Conservation (phyloP, 2,888 invertebrate genomes). For the Artemia sp. region DNA sequence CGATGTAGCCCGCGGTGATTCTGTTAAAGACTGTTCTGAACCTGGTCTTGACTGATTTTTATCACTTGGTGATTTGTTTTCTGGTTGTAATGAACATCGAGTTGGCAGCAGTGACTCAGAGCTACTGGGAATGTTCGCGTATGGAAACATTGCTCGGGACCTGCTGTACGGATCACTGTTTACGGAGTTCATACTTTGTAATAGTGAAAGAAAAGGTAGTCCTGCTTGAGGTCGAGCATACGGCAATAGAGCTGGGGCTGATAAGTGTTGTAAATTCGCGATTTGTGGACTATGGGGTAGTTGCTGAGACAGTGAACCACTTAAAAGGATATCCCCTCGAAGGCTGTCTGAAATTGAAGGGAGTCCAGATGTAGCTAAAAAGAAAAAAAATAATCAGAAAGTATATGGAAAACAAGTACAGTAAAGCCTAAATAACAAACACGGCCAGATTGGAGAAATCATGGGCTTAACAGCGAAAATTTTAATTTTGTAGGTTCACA, state of each 20-base stretch:
- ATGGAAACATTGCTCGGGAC: background rate
- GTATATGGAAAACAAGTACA: no score
- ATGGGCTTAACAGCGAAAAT: no score
- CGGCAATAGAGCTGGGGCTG: background rate
- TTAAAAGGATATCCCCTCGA: slow-evolving; percentile 6
- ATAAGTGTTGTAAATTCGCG: background rate
- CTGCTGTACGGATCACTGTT: background rate
- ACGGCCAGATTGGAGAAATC: no score
- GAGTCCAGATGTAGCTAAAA: background rate
- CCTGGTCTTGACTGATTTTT: slow-evolving; percentile 4
- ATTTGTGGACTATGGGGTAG: slow-evolving; percentile 1
- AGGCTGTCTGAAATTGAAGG: slow-evolving; percentile 1
- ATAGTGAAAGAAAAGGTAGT: slow-evolving; percentile 11
- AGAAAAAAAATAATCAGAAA: background rate
- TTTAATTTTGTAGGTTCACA: no score
- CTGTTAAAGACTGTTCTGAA: slow-evolving; percentile 1
- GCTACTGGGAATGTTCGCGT: background rate
- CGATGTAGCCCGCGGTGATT: slow-evolving; percentile 4
- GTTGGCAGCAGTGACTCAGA: background rate
- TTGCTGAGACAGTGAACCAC: slow-evolving; percentile 1
- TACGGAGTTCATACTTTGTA: background rate
- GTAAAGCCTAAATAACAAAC: no score
- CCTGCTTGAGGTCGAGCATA: slow-evolving; percentile 7
- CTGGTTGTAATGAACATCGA: background rate
- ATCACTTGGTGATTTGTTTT: background rate